Base-by-base conservation (phyloP, 2,888 invertebrate genomes). In the Colostygia pectinataria region DNA sequence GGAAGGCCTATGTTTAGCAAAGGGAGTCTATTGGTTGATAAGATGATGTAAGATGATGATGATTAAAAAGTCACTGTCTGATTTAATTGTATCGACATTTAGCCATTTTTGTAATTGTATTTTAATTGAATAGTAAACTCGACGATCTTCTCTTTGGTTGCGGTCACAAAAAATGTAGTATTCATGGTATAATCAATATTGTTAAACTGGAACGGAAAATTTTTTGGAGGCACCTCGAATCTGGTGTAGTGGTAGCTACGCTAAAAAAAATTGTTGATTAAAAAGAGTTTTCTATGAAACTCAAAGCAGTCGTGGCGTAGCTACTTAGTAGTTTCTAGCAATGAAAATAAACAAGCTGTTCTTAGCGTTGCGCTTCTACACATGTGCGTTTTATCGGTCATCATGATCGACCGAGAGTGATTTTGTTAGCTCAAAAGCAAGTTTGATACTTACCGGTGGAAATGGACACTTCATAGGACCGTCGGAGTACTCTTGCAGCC, bases 181-280 rank as follows among this genome's bases (percentile, higher is more conserved):
- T 36, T 51, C 7, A 13, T 37, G n/a, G 4, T 6, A 39, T 59
- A 55, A 9, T 59, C 53, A 0, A 41, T 41, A 18, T 54, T 44
- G 24, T 23, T 45, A 9, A 59, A 39, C 10, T 44, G 13, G 0
- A 55, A 18, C 1, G 58, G 59, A 25, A 57, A 53, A 23, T 59
- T 55, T 33, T 47, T 59, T n/a, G 59, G 59, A 6, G 59, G 59
- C 4, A 57, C 1, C 27, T 44, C 53, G 12, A 59, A 38, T 13
- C 40, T 41, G 1, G 2, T 27, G 5, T 52, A 1, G 18, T 44
- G 40, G 25, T 47, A 58, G 5, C 2, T 8, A 18, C 28, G 44
- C 58, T 58, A 58, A 46, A 7, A 25, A 18, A 20, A 2, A 12
- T 2, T 0, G 13, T 1, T 1, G 7, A 10, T 29, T 7, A 9